These are phyloP conservation scores for Heterotis niloticus DNA, from an alignment of 2,113 vertebrate species.

Conservation along the genomic window DNA sequence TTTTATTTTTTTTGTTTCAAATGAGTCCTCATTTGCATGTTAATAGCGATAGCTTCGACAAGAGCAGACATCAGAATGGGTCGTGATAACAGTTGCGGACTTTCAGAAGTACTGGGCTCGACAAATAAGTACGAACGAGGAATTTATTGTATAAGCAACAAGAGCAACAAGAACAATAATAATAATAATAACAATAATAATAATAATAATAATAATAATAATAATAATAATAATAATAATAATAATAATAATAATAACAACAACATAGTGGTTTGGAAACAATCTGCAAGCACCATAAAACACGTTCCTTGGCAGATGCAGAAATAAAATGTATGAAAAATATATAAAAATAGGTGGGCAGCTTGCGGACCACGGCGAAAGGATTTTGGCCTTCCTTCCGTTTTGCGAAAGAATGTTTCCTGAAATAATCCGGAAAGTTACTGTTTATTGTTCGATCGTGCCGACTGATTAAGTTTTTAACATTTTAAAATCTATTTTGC, in stretches of 20 bases:
- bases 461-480: background rate
- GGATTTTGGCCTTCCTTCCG: background rate
- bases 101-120: background rate
- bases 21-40: conserved; percentile 59
- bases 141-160: background rate
- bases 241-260: too few relatives aligned
- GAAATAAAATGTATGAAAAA: background rate
- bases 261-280: too few relatives aligned
- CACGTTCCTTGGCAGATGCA: background rate
- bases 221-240: background rate
- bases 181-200: background rate
- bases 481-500: background rate
- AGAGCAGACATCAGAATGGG: conserved; percentile 54
- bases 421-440: background rate
- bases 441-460: background rate
- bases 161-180: background rate
- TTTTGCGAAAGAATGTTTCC: background rate
- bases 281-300: background rate
- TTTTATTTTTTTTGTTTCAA: conserved; percentile 42
- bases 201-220: background rate
- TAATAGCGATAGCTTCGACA: conserved; percentile 53
- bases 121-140: background rate
- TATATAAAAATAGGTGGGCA: too few relatives aligned
- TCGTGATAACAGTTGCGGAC: background rate
- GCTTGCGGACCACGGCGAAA: too few relatives aligned